Evolutionary conservation across 2,113 vertebrate species (phyloP), one percentile per base, ranked within the genome.

Genomic region (Aplodontia rufa): DNA sequence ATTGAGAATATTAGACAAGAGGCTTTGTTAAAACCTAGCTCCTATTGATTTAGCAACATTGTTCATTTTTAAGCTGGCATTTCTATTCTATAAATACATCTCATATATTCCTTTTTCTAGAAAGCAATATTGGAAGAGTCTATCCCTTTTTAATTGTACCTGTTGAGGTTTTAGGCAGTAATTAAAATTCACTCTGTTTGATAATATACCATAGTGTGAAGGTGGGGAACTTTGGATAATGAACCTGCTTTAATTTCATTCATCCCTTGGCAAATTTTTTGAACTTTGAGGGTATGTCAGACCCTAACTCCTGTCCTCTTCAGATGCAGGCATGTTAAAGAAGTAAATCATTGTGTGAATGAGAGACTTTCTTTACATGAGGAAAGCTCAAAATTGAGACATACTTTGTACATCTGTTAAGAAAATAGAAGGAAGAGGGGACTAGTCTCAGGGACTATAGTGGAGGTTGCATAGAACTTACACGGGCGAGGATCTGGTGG

Each of bases 11-110:
- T 87, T 71, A 96, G 55, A 22, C 47, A 90, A 86, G 76, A 88
- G 74, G 19, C 37, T 90, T 95, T 97, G 82, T 90, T 95, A 86
- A 68, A 86, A 95, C 74, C 53, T 87, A 26, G 9, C 11, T 97
- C 24, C 40, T 95, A 0, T 68, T 93, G 76, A 93, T 91, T 91
- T 84, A 83, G 17, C 84, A 85, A 40, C 19, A 8, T 35, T 85
- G 55, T 53, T 90, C 74, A 79, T n/a, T 92, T 0, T 58, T 80
- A 66, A 45, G 37, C 49, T 97, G 47, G 17, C n/a, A 91, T 95
- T 82, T 86, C 91, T 74, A 30, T 17, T 91, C 28, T 76, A 12
- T 79, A 96, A 37, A 72, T 86, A 88, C 6, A 45, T 32, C 32
- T 80, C 28, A 64, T 68, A 71, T 58, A 91, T 91, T 82, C 28